These are phyloP conservation scores for Harpegnathos saltator DNA, from an alignment of 1,140 invertebrate species.

Conservation along the genomic window DNA sequence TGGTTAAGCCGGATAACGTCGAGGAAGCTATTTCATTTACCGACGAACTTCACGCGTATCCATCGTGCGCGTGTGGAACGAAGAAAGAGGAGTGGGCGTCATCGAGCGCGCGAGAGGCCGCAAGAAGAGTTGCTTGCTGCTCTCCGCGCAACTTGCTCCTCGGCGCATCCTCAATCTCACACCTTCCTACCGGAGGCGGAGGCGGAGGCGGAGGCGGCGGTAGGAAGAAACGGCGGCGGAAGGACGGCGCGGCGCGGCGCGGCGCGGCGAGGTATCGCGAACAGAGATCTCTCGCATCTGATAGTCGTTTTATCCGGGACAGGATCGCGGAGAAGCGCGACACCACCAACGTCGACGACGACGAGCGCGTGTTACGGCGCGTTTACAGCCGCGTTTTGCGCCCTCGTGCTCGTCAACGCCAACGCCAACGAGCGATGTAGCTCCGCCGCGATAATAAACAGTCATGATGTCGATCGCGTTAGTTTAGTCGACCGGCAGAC, in stretches of 20 bases:
- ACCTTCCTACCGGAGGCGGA: too few species aligned
- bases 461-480: not conserved
- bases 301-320: constrained; percentile 17
- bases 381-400: constrained; percentile 27
- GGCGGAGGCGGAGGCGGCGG: not conserved
- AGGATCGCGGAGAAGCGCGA: constrained; percentile 34
- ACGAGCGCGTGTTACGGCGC: too few species aligned
- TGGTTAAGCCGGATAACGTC: not conserved
- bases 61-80: not conserved
- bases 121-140: too few species aligned
- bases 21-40: not conserved
- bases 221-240: constrained; percentile 8
- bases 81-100: not conserved
- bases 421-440: constrained; percentile 14
- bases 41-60: not conserved
- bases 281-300: constrained; percentile 45
- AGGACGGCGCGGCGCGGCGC: constrained; percentile 18
- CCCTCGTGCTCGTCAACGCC: constrained; percentile 4
- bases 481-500: not conserved
- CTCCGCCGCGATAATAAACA: constrained; percentile 35
- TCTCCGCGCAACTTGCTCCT: too few species aligned
- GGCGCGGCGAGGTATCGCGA: constrained; percentile 25
- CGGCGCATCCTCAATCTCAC: too few species aligned
- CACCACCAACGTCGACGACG: constrained; percentile 11
- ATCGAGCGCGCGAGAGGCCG: too few species aligned